These are phyloP conservation scores for Glaucomys volans DNA, from an alignment of 2,113 vertebrate genomes.

Conservation along the genomic window DNA sequence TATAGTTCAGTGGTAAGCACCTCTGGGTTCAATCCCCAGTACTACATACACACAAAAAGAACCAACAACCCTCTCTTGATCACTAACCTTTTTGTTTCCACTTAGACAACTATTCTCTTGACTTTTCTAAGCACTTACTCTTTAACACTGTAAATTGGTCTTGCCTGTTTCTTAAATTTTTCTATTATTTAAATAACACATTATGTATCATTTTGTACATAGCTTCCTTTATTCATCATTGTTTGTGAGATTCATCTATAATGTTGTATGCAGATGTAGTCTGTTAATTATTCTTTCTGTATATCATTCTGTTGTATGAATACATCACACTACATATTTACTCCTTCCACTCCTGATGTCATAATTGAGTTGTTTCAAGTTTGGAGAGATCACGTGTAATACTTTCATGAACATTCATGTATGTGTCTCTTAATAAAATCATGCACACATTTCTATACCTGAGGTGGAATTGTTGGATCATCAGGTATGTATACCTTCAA, in stretches of 20 bases:
- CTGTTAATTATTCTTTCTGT: constrained; percentile 24
- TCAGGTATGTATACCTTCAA: not conserved
- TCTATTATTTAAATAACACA: not conserved
- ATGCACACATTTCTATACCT: constrained; percentile 31
- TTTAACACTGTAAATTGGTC: not conserved
- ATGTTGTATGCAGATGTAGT: not conserved
- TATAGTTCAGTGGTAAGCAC: no score
- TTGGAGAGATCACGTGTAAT: not conserved
- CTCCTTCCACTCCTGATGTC: not conserved
- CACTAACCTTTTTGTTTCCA: not conserved
- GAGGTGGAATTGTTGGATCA: not conserved
- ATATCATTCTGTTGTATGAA: constrained; percentile 4
- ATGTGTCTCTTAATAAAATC: no score
- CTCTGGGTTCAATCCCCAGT: no score
- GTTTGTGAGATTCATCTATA: constrained; percentile 1
- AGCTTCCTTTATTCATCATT: constrained; percentile 7
- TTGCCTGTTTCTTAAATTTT: not conserved
- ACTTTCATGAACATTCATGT: no score
- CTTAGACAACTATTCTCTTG: not conserved
- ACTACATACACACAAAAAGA: not conserved
- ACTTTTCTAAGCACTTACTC: constrained; percentile 18
- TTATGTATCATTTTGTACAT: constrained; percentile 28
- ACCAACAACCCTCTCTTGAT: not conserved
- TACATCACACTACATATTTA: not conserved
- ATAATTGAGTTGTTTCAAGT: constrained; percentile 27